These are phyloP conservation scores for Misgurnus anguillicaudatus DNA, from an alignment of 2,113 vertebrate genomes.

Conservation along the genomic window DNA sequence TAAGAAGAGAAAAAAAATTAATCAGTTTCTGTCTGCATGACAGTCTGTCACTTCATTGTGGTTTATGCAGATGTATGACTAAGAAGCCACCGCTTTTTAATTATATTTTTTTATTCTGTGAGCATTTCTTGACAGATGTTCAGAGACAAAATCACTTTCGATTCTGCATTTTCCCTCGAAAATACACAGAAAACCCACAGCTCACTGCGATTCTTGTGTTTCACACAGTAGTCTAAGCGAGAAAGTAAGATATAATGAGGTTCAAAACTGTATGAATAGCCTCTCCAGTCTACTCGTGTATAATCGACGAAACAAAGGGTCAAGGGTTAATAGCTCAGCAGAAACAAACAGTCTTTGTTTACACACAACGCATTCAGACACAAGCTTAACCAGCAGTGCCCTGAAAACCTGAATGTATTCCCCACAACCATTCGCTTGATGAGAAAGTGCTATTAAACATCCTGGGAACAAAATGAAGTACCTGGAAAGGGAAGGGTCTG, in stretches of 20 bases:
- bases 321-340: constrained; percentile 6
- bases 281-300: neutral
- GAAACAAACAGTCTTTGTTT: constrained; percentile 45
- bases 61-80: constrained; percentile 28
- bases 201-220: neutral
- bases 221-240: neutral
- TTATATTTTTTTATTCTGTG: neutral
- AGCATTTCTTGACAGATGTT: constrained; percentile 5
- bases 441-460: no score
- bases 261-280: neutral
- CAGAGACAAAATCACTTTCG: constrained; percentile 13
- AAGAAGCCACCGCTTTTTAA: neutral
- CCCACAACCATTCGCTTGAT: no score
- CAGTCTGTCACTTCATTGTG: neutral
- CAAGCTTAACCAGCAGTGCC: constrained; percentile 2
- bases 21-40: neutral
- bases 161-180: neutral
- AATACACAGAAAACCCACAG: neutral
- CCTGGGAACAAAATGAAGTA: no score
- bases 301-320: neutral
- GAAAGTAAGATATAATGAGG: neutral
- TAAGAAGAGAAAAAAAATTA: no score
- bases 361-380: constrained; percentile 5
- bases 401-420: neutral
- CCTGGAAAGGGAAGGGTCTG: no score